Conservation (phyloP, 2,113 vertebrate genomes). For the Mobula hypostoma region DNA sequence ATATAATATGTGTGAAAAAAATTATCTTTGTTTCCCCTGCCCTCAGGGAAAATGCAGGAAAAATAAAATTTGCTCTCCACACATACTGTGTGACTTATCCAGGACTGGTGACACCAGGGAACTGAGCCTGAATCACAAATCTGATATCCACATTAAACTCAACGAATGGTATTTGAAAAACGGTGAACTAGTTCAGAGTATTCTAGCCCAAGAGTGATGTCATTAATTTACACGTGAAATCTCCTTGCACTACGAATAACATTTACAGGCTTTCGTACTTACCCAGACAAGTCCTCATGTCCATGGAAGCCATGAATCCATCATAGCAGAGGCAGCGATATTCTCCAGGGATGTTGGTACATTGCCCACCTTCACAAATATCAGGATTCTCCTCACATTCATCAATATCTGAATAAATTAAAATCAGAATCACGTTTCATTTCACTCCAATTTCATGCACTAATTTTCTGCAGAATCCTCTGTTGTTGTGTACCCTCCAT, state of each 20-base stretch:
- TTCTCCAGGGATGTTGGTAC: conserved; percentile 78
- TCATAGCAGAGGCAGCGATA: conserved; percentile 83
- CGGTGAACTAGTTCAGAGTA: neutral
- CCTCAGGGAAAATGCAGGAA: neutral
- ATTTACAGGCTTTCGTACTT: conserved; percentile 43
- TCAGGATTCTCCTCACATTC: conserved; percentile 75
- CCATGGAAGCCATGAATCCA: conserved; percentile 79
- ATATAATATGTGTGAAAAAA: neutral
- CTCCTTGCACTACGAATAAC: neutral
- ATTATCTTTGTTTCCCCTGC: neutral
- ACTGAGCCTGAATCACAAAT: neutral
- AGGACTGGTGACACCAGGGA: neutral
- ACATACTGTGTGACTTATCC: neutral
- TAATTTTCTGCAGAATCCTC: neutral
- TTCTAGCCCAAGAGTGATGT: neutral
- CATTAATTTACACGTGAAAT: neutral
- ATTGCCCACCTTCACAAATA: conserved; percentile 83
- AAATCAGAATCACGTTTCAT: neutral
- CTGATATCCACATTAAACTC: neutral
- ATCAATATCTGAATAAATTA: conserved; percentile 51
- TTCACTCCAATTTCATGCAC: neutral
- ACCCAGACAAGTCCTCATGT: conserved; percentile 82
- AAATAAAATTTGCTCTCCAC: neutral
- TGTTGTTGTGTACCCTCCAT: neutral
- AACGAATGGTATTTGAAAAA: neutral